phyloP scores from a whole-genome alignment of 53 echinoderm and acorn worm genomes.

The Temnopleurus reevesii region DNA sequence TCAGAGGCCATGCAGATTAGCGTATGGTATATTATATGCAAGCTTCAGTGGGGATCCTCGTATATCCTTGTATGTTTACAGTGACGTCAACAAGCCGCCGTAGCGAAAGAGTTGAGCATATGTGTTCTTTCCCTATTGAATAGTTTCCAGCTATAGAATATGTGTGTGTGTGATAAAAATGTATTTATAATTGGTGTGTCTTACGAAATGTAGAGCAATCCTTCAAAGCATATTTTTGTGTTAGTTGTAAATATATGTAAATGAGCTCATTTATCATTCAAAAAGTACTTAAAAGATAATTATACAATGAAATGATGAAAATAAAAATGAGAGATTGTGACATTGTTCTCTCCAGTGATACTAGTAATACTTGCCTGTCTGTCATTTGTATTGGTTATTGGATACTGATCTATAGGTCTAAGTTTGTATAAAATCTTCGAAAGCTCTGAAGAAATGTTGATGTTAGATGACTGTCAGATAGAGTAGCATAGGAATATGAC shows the following conservation, averaged over 20 bases:
- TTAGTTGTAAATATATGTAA: background rate
- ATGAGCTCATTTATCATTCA: background rate
- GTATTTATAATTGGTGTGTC: slow-evolving; percentile 3
- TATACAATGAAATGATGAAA: background rate
- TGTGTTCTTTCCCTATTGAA: background rate
- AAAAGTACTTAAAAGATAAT: background rate
- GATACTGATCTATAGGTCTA: no score
- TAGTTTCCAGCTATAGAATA: background rate
- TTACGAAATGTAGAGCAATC: background rate
- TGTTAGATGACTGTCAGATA: no score
- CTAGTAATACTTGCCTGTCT: background rate
- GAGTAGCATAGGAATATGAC: no score
- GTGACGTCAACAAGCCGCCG: background rate
- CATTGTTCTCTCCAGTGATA: background rate
- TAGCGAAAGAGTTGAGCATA: background rate
- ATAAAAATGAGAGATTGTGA: background rate
- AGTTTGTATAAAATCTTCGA: no score
- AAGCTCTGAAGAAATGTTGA: no score
- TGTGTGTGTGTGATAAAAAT: slow-evolving; percentile 4
- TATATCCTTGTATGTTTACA: background rate
- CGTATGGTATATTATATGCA: no score
- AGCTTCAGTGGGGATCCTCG: no score
- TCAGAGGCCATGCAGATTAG: no score
- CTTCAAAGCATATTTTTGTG: background rate
- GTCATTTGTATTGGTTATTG: no score